Percentiles rank a stretch among this genome's conserved stretches.
These are phyloP conservation scores for Micropterix aruncella DNA, from an alignment of 2,888 invertebrate genomes.

Conservation along the genomic window DNA sequence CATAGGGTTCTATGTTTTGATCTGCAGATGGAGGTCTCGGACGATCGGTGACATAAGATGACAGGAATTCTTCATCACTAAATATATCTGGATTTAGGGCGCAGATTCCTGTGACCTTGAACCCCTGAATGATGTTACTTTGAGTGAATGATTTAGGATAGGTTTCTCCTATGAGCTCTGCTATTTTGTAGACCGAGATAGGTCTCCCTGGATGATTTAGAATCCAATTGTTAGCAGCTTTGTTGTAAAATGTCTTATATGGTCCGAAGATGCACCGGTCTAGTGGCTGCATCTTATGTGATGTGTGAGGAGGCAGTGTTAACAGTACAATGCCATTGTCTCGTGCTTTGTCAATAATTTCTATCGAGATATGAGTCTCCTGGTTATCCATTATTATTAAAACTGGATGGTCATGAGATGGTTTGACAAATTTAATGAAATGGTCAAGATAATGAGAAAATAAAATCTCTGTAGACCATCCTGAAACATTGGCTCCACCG, in stretches of 20 bases:
- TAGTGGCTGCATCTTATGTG: not conserved
- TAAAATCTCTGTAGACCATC: conserved; percentile 6
- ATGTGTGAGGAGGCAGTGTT: not conserved
- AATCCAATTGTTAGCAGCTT: too few species aligned
- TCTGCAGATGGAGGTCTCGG: too few species aligned
- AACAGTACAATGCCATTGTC: conserved; percentile 1
- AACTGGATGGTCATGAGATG: conserved; percentile 2
- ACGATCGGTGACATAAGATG: too few species aligned
- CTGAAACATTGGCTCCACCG: conserved; percentile 8
- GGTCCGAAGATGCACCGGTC: not conserved
- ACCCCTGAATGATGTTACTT: too few species aligned
- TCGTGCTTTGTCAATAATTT: conserved; percentile 1
- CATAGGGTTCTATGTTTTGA: too few species aligned
- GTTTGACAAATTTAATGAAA: not conserved
- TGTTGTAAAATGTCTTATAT: not conserved
- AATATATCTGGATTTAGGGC: too few species aligned
- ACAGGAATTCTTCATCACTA: too few species aligned
- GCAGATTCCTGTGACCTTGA: too few species aligned
- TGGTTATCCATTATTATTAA: conserved; percentile 3
- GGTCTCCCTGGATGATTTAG: too few species aligned
- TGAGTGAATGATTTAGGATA: too few species aligned
- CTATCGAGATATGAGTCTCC: conserved; percentile 2
- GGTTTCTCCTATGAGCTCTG: too few species aligned
- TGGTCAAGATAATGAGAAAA: conserved; percentile 2
- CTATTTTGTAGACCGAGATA: too few species aligned